Base-by-base conservation (phyloP, 2,888 invertebrate genomes). In the Ephialtes manifestator region DNA sequence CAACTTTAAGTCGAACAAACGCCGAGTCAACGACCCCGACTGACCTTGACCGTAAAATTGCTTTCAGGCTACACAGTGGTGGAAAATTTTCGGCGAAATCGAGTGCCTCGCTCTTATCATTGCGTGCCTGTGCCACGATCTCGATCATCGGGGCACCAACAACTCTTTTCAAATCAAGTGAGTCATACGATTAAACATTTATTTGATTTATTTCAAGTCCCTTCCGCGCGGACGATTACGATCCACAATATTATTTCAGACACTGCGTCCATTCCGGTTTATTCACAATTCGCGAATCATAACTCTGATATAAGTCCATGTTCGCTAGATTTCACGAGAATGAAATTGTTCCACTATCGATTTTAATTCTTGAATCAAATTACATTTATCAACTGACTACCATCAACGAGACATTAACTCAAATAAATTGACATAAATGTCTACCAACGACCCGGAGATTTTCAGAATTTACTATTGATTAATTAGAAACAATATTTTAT, bases 81-180 rank as follows among this genome's bases (percentile, higher is more conserved):
- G 98, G 98, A 97, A 97, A 94, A 96, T 98, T 91, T 97, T 98
- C 94, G 98, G 98, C 4, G 98, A 98, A 94, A 96, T 98, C 89
- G 98, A 98, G 94, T 98, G 98, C 92, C 95, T 99, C 91, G 98
- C 98, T 51, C 95, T 99, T 77, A 96, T 99, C 93, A 98, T 98
- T 88, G 99, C 98, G 86, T 99, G 99, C 92, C 95, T 99, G 72
- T 99, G 98, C 93, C 99, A 99, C 94, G 99, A 99, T 94, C 96
- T 99, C 90, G 99, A 99, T 94, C 99, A 99, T 93, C 96, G 99
- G 92, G 99, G 99, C 93, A 99, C 99, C 90, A 99, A 99, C 94
- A 99, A 99, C 95, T 98, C 99, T 87, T 99, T 99, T 95, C 99
- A 99, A 95, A 98, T 98, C 91, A 99, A 98, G 98, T 98, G 94